Conservation (phyloP, 2,888 invertebrate genomes). For the Thecophora atra region DNA sequence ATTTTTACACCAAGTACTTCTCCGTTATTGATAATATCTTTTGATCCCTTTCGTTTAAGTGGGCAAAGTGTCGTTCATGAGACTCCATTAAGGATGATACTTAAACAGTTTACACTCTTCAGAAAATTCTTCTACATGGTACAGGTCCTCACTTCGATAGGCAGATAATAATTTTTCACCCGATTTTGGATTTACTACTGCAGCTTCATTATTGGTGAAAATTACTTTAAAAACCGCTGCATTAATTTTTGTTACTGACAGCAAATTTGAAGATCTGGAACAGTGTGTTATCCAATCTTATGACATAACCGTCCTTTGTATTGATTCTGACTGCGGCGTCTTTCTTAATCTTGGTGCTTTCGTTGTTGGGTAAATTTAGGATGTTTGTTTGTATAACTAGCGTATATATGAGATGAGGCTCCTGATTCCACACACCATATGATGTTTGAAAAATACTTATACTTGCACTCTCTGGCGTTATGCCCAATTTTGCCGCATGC, state of each 20-base stretch:
- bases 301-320: background rate
- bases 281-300: conserved; percentile 27
- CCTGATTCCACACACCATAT: too few relatives aligned
- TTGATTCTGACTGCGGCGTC: conserved; percentile 22
- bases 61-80: conserved; percentile 32
- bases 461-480: too few relatives aligned
- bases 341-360: conserved; percentile 23
- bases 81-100: conserved; percentile 14
- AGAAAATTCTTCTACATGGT: conserved; percentile 5
- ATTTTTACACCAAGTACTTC: too few relatives aligned
- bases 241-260: conserved; percentile 39
- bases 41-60: conserved; percentile 35
- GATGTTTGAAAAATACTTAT: too few relatives aligned
- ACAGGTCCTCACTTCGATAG: conserved; percentile 18
- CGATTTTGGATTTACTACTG: background rate
- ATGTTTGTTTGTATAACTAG: too few relatives aligned
- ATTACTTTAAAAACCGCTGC: conserved; percentile 32
- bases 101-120: background rate
- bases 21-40: conserved; percentile 8
- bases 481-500: too few relatives aligned
- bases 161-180: conserved; percentile 15
- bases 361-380: too few relatives aligned
- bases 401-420: too few relatives aligned
- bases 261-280: conserved; percentile 36
- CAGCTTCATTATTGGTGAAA: conserved; percentile 21